Conservation (phyloP, 2,113 vertebrate genomes). For the Gobiocypris rarus region DNA sequence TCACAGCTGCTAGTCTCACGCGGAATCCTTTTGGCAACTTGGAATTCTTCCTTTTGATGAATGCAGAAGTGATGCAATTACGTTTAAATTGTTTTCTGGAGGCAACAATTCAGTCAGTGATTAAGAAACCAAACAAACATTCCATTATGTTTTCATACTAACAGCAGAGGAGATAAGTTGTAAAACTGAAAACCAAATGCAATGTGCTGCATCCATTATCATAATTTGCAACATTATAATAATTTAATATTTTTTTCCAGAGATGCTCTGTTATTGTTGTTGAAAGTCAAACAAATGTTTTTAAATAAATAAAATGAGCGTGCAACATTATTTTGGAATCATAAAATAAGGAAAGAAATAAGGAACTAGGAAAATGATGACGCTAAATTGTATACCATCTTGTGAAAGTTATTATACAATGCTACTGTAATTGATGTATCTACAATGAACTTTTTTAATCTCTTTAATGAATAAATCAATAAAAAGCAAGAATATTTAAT, state of each 20-base stretch:
- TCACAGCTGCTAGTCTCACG: not conserved
- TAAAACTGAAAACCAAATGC: not conserved
- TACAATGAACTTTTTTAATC: not conserved
- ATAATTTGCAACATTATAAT: not conserved
- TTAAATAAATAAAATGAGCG: not conserved
- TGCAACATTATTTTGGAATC: not conserved
- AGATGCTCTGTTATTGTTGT: not conserved
- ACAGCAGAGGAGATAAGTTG: not conserved
- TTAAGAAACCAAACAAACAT: conserved; percentile 10
- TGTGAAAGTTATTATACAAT: not conserved
- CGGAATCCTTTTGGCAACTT: not conserved
- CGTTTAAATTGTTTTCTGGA: conserved; percentile 12
- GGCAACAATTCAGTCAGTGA: conserved; percentile 1
- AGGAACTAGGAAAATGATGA: not conserved
- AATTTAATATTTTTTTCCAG: not conserved
- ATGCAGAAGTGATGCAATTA: conserved; percentile 4
- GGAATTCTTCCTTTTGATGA: not conserved
- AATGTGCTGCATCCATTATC: not conserved
- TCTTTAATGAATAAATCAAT: too few relatives aligned
- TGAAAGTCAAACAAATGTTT: not conserved
- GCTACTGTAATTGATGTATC: not conserved
- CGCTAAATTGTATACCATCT: not conserved
- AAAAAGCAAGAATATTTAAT: not conserved
- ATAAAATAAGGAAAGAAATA: not conserved
- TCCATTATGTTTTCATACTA: conserved; percentile 1